These are phyloP conservation scores for Criorhina ranunculi DNA, from an alignment of 2,888 invertebrate species.

Conservation along the genomic window DNA sequence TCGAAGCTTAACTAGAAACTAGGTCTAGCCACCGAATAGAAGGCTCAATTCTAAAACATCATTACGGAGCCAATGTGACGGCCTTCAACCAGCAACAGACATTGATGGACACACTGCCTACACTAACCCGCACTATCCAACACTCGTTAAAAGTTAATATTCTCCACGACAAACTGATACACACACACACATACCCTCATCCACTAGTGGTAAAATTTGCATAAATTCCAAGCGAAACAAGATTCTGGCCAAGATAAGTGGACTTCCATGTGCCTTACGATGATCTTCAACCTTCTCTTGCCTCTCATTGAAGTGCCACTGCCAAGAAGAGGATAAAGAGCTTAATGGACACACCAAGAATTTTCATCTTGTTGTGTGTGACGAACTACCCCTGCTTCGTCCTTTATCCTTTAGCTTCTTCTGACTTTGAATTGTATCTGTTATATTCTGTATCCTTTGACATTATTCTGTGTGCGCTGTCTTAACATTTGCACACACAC, in stretches of 20 bases:
- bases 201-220: slow-evolving; percentile 38
- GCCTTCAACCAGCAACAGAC: background rate
- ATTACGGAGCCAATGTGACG: too few species aligned
- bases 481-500: slow-evolving; percentile 62
- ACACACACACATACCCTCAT: background rate
- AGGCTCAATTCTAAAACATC: too few species aligned
- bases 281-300: slow-evolving; percentile 44
- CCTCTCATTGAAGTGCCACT: slow-evolving; percentile 22
- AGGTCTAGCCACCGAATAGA: too few species aligned
- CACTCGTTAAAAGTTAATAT: slow-evolving; percentile 13
- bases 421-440: slow-evolving; percentile 74
- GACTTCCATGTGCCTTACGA: slow-evolving; percentile 62
- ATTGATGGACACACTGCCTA: background rate
- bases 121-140: background rate
- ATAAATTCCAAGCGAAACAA: slow-evolving; percentile 44
- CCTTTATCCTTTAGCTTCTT: slow-evolving; percentile 58
- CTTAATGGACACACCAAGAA: slow-evolving; percentile 74
- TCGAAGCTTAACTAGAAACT: too few species aligned
- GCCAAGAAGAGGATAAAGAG: slow-evolving; percentile 63
- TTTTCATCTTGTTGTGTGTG: slow-evolving; percentile 64
- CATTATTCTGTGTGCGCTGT: slow-evolving; percentile 61
- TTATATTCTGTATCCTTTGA: slow-evolving; percentile 70
- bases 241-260: slow-evolving; percentile 62
- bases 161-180: background rate
- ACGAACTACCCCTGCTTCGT: slow-evolving; percentile 45